Evolutionary conservation across 2,797 vertebrate species (phyloP).

Genomic region (Myiotriccus ornatus): DNA sequence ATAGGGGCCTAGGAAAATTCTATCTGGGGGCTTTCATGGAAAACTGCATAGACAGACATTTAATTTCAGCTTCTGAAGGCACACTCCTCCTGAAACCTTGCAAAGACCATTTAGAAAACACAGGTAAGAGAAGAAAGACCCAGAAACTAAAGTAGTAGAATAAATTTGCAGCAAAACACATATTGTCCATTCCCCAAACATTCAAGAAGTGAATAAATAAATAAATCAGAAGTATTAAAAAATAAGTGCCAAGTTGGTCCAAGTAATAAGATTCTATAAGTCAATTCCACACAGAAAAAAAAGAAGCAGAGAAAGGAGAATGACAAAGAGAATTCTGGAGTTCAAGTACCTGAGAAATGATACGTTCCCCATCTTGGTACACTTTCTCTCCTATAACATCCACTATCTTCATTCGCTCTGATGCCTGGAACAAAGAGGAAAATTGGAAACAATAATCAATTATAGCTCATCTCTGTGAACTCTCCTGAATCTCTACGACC

Average conservation of each 20-base stretch:
- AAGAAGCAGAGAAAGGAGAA: not conserved
- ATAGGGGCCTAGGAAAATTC: not conserved
- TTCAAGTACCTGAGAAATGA: slow-evolving; percentile 83
- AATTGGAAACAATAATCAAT: not conserved
- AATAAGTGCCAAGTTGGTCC: not conserved
- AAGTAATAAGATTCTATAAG: not conserved
- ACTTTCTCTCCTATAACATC: slow-evolving; percentile 92
- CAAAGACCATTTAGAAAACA: not conserved
- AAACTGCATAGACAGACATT: not conserved
- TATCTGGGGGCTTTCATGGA: not conserved
- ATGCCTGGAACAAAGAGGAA: slow-evolving; percentile 75
- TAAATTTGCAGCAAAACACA: not conserved
- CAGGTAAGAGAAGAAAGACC: not conserved
- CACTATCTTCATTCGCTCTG: slow-evolving; percentile 96
- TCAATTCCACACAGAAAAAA: not conserved
- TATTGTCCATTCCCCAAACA: not conserved
- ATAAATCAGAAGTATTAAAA: not conserved
- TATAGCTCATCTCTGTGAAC: not conserved
- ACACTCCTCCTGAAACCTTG: not conserved
- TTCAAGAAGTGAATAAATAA: not conserved
- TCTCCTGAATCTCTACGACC: not conserved
- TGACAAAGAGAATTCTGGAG: not conserved
- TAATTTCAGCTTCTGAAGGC: not conserved
- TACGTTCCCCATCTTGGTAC: slow-evolving; percentile 90
- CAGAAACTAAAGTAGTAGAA: not conserved